phyloP scores from a whole-genome alignment of 2,797 vertebrate genomes.

The Onychomys leucogaster region DNA sequence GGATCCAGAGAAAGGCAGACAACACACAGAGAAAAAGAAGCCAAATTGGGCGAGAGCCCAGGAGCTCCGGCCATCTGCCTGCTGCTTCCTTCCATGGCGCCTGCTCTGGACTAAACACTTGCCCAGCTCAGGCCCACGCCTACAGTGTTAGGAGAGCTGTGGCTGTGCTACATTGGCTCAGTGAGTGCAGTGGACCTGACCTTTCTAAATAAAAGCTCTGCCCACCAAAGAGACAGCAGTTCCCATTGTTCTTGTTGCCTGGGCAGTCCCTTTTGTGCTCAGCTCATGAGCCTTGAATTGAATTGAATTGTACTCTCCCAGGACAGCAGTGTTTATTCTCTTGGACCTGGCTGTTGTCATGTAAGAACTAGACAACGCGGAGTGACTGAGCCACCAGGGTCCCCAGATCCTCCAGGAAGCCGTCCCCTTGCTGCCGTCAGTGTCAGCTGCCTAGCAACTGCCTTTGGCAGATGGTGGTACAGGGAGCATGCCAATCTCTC shows the following conservation, averaged over 20 bases:
- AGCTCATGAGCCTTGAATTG: background rate
- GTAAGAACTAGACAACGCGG: conserved; percentile 60
- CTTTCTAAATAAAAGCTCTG: conserved; percentile 26
- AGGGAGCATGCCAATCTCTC: conserved; percentile 82
- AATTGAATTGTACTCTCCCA: conserved; percentile 27
- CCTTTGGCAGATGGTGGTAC: conserved; percentile 83
- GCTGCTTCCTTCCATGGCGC: background rate
- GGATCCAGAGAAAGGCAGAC: background rate
- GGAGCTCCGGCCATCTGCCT: background rate
- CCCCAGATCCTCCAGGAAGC: conserved; percentile 76
- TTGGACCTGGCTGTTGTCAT: conserved; percentile 24
- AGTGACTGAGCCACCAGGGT: conserved; percentile 67
- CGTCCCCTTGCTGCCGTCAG: conserved; percentile 79
- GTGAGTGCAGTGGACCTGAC: background rate
- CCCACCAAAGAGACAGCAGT: background rate
- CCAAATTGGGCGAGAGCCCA: background rate
- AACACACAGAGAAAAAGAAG: conserved; percentile 11
- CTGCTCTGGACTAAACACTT: background rate
- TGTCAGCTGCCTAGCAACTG: conserved; percentile 82
- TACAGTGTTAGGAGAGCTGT: background rate
- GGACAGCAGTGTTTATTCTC: conserved; percentile 33
- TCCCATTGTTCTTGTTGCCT: background rate
- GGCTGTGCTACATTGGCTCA: background rate
- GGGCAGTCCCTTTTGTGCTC: background rate
- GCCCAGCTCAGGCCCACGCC: background rate